Evolutionary conservation across 2,113 vertebrate species (phyloP), one percentile per base, ranked within the genome.

Genomic region (Cynocephalus volans): DNA sequence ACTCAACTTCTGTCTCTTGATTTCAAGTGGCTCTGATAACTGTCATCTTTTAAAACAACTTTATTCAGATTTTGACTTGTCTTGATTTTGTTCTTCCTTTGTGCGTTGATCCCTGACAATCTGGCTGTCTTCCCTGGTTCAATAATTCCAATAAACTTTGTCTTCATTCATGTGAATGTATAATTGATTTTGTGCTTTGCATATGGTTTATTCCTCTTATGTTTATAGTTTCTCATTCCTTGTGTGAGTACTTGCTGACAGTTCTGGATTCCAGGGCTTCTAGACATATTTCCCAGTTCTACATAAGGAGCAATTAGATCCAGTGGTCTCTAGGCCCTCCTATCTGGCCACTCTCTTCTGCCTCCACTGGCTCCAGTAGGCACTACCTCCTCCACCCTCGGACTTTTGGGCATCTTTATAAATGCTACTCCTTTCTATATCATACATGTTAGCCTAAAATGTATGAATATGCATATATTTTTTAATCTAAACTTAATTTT

Each of bases 31-130:
- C 26, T 93, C 75, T 79, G 41, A 60, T 75, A 83, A 86, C 10
- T 79, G 50, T 95, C 75, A 73, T 52, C 31, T 62, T 81, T 85
- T 93, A 83, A 95, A 45, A 87, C n/a, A 94, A 85, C 24, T 96
- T 93, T 79, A 95, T 54, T 96, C 6, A 58, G 13, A 72, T 73
- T 83, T 97, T 93, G 41, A 13, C 45, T 93, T 77, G 28, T 93
- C 62, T 85, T 89, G 21, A 67, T 72, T 52, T 81, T 93, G 24
- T 79, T 95, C 36, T 90, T 76, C 86, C 54, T 72, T 1, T 82
- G 76, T 88, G 36, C 13, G 26, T 79, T 84, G 62, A 94, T 88
- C 64, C 45, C 6, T 93, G 33, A 90, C 60, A 81, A 75, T 28
- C 23, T 77, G 88, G 58, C 58, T 90, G 5, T 67, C 11, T 88